phyloP scores from a whole-genome alignment of 2,113 vertebrate species.

The Peucedramus taeniatus region DNA sequence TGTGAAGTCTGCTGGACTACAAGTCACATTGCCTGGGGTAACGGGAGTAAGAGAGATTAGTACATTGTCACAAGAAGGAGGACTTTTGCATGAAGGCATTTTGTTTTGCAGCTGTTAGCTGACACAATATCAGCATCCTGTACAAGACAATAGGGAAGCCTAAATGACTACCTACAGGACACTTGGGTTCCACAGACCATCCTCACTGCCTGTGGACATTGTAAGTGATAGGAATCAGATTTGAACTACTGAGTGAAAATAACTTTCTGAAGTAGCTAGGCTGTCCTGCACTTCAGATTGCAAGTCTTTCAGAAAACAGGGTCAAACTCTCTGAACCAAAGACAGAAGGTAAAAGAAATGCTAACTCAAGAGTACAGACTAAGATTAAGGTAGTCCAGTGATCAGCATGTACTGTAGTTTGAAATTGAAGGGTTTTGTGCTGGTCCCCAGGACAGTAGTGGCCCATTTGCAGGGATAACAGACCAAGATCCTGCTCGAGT shows the following conservation, averaged over 20 bases:
- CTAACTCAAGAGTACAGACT: background rate
- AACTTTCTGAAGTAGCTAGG: background rate
- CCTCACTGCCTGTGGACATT: background rate
- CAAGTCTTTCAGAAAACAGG: background rate
- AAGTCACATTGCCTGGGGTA: conserved; percentile 87
- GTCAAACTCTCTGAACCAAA: background rate
- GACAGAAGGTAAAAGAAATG: background rate
- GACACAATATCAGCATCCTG: background rate
- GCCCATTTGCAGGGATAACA: background rate
- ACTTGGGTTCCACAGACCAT: background rate
- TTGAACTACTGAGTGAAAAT: background rate
- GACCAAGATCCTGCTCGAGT: background rate
- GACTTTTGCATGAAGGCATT: background rate
- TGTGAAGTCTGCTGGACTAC: conserved; percentile 89
- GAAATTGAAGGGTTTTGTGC: background rate
- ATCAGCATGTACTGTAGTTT: background rate
- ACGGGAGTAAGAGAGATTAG: background rate
- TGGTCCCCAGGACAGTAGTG: background rate
- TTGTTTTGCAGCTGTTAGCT: background rate
- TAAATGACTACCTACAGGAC: background rate
- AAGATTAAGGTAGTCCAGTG: background rate
- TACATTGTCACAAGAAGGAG: background rate
- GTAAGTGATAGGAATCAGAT: background rate
- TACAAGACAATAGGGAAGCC: background rate
- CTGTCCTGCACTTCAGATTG: background rate